These are phyloP conservation scores for Drosophila bocki DNA, from an alignment of 1,140 invertebrate species.

Conservation along the genomic window DNA sequence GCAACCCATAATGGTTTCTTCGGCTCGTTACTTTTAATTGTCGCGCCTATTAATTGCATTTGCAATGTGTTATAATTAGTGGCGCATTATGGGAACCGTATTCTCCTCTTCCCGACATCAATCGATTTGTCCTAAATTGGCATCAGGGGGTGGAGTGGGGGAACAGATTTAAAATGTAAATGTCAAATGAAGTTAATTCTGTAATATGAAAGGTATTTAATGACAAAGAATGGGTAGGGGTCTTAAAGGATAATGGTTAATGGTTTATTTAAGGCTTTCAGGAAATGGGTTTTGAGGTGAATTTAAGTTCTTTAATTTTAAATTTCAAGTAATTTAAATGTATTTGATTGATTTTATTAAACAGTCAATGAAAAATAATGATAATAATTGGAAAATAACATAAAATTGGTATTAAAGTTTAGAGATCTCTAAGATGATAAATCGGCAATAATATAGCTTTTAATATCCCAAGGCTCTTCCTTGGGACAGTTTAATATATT, in stretches of 20 bases:
- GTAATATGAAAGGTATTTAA: constrained; percentile 1
- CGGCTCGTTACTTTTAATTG: constrained; percentile 69
- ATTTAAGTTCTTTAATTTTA: not conserved
- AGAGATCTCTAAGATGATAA: too few species aligned
- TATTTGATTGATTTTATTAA: too few species aligned
- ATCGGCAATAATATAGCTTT: too few species aligned
- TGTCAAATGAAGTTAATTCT: constrained; percentile 3
- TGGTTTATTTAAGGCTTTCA: not conserved
- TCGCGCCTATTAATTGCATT: constrained; percentile 71
- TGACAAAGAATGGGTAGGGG: not conserved
- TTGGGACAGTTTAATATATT: too few species aligned
- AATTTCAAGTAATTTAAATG: too few species aligned
- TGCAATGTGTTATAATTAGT: constrained; percentile 76
- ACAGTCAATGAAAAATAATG: too few species aligned
- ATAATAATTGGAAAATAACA: too few species aligned
- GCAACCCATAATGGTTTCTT: constrained; percentile 44
- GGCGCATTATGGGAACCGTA: constrained; percentile 46
- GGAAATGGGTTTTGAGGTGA: too few species aligned
- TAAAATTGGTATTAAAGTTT: too few species aligned
- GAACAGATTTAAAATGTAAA: constrained; percentile 38
- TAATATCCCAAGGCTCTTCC: too few species aligned
- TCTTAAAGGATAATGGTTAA: not conserved
- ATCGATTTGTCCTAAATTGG: constrained; percentile 22
- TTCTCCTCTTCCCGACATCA: constrained; percentile 3
- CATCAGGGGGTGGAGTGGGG: not conserved